Evolutionary conservation across 2,888 invertebrate genomes (phyloP).

Genomic region (Drymonia ruficornis): DNA sequence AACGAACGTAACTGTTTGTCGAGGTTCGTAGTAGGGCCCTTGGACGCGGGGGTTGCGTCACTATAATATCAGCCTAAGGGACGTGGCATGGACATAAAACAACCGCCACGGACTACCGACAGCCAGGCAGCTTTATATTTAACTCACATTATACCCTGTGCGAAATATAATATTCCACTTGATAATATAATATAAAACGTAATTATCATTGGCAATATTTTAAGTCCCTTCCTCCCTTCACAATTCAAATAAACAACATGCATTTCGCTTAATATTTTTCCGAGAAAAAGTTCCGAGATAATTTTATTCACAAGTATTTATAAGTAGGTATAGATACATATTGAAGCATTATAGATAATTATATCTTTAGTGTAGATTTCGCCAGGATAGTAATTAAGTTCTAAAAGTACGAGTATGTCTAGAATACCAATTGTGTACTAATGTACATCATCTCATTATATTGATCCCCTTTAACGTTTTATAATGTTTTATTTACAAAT

Average conservation of each 20-base stretch:
- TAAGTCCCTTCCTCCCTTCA: conserved; percentile 78
- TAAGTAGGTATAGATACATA: conserved; percentile 39
- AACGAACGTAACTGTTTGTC: too few relatives aligned
- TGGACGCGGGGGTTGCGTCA: too few relatives aligned
- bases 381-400: conserved; percentile 74
- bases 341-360: conserved; percentile 63
- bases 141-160: conserved; percentile 82
- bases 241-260: conserved; percentile 69
- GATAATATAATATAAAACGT: conserved; percentile 73
- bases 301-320: conserved; percentile 58
- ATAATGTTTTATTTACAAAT: conserved; percentile 79
- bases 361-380: conserved; percentile 59
- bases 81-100: conserved; percentile 69
- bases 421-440: conserved; percentile 82
- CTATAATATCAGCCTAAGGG: too few relatives aligned
- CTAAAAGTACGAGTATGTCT: conserved; percentile 79
- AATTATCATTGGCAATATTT: conserved; percentile 71
- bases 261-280: conserved; percentile 60
- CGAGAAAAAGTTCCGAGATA: conserved; percentile 46
- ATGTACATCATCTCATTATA: conserved; percentile 80
- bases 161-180: conserved; percentile 71
- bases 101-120: conserved; percentile 45
- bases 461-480: conserved; percentile 82
- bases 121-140: conserved; percentile 60
- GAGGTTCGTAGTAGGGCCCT: too few relatives aligned